Base-by-base conservation (phyloP, 2,113 vertebrate genomes). In the Chascanopsetta lugubris region DNA sequence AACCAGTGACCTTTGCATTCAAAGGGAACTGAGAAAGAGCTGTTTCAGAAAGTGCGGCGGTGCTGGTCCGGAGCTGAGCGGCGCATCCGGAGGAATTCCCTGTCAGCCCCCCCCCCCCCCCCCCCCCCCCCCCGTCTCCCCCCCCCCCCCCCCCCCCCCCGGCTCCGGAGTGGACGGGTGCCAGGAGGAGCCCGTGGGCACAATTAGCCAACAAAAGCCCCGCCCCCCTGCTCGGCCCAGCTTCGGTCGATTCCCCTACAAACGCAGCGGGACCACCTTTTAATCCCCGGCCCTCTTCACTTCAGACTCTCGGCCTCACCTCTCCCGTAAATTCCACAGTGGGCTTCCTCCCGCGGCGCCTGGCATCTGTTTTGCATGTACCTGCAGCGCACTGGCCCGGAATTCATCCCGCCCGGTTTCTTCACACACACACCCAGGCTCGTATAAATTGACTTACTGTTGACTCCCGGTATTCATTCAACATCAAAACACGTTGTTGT, bases 121-220 rank as follows among this genome's bases (percentile, higher is more conserved):
- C 15, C 79, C 47, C 63, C 69, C 76, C 69, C 69, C 68, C 59
- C 65, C 71, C 58, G 60, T 65, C 34, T 34, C 4, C 71, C 77
- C 77, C 15, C 79, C n/a, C n/a, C 68, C 59, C 65, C 71, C 58
- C 63, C 64, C 34, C 40, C 4, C 71, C 77, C 77, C 15, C 79
- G 48, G 67, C 69, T 78, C 69, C 69, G 58, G 4, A 48, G 61
- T 64, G 54, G 64, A 75, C 6, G 29, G 47, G 49, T 77, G 79
- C 84, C 83, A 81, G 49, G n/a, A 66, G n/a, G 8, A 34, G 68
- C 85, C 83, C 43, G 21, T 38, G 73, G 86, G 82, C 76, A 82
- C 69, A 84, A 83, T 87, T 87, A 87, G 75, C 72, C 75, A 75
- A 69, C 72, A 63, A 76, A 83, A 72, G 71, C 60, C 55, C 67